These are phyloP conservation scores for Oreochromis aureus DNA, from an alignment of 2,113 vertebrate species.

Conservation along the genomic window DNA sequence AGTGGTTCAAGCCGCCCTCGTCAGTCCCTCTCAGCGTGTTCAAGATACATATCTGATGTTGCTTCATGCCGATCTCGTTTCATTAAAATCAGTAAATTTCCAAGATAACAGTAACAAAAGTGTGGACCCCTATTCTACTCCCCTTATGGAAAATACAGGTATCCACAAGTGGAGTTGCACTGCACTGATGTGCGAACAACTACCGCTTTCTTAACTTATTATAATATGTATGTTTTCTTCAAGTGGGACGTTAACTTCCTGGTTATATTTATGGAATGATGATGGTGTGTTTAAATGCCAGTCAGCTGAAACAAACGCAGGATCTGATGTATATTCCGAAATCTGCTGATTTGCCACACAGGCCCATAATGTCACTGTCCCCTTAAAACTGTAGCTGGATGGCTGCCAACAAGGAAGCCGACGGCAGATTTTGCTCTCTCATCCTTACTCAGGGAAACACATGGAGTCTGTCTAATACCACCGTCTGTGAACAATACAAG, in stretches of 20 bases:
- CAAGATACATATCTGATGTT: not conserved
- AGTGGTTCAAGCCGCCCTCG: not conserved
- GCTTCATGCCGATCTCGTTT: not conserved
- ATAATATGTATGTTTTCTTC: not conserved
- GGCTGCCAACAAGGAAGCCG: constrained; percentile 53
- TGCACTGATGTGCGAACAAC: not conserved
- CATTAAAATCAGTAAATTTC: not conserved
- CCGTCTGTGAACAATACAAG: not conserved
- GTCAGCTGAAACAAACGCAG: not conserved
- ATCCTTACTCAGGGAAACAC: constrained; percentile 59
- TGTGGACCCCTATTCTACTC: not conserved
- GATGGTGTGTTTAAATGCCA: not conserved
- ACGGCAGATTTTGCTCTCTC: constrained; percentile 50
- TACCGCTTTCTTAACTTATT: not conserved
- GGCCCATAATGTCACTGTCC: not conserved
- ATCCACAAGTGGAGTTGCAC: not conserved
- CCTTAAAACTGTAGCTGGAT: constrained; percentile 55
- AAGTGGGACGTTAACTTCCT: not conserved
- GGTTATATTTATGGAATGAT: not conserved
- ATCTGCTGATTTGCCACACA: not conserved
- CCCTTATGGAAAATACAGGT: not conserved
- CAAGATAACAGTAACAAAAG: not conserved
- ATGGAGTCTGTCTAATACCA: not conserved
- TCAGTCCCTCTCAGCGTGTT: not conserved
- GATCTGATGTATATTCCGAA: not conserved